Percentiles rank a stretch among this genome's conserved stretches.
These are phyloP conservation scores for Peromyscus polionotus DNA, from an alignment of 2,113 vertebrate genomes.

Conservation along the genomic window DNA sequence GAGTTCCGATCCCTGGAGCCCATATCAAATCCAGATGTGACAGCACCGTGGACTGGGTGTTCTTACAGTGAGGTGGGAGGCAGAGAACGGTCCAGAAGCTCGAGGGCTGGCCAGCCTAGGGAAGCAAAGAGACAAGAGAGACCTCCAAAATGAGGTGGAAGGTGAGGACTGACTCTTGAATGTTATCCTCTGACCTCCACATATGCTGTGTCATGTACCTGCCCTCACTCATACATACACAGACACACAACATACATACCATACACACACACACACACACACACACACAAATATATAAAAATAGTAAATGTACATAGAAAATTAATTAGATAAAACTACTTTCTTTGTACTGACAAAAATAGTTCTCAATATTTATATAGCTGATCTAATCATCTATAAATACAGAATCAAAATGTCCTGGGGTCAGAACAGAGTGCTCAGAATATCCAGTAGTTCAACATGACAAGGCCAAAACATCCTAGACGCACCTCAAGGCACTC, in stretches of 20 bases:
- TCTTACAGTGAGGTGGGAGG: background rate
- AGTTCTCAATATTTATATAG: conserved; percentile 40
- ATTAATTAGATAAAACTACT: background rate
- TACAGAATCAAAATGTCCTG: background rate
- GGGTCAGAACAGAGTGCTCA: background rate
- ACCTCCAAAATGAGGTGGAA: background rate
- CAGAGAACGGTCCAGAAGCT: background rate
- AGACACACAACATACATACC: background rate
- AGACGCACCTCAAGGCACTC: background rate
- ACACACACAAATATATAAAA: background rate
- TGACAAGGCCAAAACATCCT: background rate
- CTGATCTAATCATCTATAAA: conserved; percentile 36
- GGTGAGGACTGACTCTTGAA: background rate
- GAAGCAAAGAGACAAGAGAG: background rate
- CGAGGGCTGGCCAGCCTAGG: background rate
- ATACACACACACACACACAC: background rate
- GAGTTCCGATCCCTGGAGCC: background rate
- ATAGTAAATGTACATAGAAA: conserved; percentile 6
- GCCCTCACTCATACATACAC: background rate
- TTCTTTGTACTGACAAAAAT: background rate
- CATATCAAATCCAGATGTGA: background rate
- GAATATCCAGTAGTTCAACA: background rate
- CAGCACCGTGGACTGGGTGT: background rate
- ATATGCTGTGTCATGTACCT: background rate
- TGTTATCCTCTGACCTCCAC: background rate